Base-by-base conservation (phyloP, 1,140 invertebrate genomes). In the Drosophila kikkawai region DNA sequence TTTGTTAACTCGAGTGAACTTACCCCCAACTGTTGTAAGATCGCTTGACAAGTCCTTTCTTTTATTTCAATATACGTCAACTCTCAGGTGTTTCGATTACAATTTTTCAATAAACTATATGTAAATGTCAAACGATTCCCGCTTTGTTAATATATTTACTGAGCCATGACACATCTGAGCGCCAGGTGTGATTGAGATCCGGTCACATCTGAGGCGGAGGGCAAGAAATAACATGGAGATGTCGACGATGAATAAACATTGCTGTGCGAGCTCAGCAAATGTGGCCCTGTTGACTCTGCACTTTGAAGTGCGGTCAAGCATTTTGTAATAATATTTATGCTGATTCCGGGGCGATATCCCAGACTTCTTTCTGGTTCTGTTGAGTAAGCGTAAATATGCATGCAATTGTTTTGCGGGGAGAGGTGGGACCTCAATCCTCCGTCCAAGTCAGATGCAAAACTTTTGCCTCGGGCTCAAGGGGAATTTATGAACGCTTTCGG, bases 241-340 rank as follows among this genome's bases (percentile, higher is more conserved):
- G 34, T 56, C 9, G 42, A 70, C 58, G 61, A 75, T 68, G 73
- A 75, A 55, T 57, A 58, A 76, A 70, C 70, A 47, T 39, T 48
- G 61, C 47, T 58, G 42, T 51, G 80, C 61, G 53, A 76, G 79
- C 82, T 82, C 69, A 86, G 75, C 82, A 86, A 79, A 86, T 68
- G 61, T 61, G 51, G 47, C 53, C 61, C 67, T 53, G 63, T 85
- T 86, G 82, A 79, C 82, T 86, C 51, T 59, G 82, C 75, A 79
- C 47, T 80, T 69, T 66, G 60, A 66, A 82, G 79, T 86, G 83
- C 79, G 83, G 83, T 87, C 83, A 87, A 82, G 83, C 76, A 73
- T 76, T 67, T 67, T 67, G 45, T 59, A 82, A 79, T 61, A 86
- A 86, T 79, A 79, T 80, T 69, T 85, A 84, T 78, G 73, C 57